phyloP scores from a whole-genome alignment of 92 coral and sea anemone species.

The Pocillopora meandrina region DNA sequence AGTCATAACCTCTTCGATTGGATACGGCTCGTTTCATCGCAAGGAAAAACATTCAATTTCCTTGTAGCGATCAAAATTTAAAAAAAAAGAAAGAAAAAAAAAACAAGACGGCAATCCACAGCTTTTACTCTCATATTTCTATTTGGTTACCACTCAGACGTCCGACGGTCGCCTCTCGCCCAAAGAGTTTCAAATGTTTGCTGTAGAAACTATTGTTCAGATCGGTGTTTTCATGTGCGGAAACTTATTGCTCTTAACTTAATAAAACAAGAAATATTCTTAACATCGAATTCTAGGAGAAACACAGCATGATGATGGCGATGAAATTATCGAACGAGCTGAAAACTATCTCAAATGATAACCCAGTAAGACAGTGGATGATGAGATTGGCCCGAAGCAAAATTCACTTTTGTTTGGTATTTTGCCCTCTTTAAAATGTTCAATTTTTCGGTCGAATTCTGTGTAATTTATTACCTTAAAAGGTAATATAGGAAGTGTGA shows the following conservation, averaged over 20 bases:
- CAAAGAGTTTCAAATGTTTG: no score
- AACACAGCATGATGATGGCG: no score
- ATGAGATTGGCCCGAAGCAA: background rate
- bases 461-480: constrained; percentile 23
- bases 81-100: no score
- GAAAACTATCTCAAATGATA: background rate
- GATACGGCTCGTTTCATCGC: background rate
- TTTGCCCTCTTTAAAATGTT: background rate
- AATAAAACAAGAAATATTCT: no score
- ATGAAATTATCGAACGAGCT: background rate
- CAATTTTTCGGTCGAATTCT: background rate
- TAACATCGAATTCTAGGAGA: no score
- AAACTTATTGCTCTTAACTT: no score
- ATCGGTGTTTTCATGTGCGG: no score
- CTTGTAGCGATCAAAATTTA: background rate
- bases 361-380: background rate
- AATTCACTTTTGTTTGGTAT: background rate
- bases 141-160: background rate
- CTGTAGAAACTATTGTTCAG: no score
- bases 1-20: background rate
- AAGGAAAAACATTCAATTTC: background rate
- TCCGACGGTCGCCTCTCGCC: background rate
- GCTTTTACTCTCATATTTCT: background rate
- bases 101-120: background rate
- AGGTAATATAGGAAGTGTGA: constrained; percentile 6